A percentile compares a stretch with the other conserved stretches of the same genome.
These are phyloP conservation scores for Leptodactylus fallax DNA, from an alignment of 2,797 vertebrate species.

Conservation along the genomic window DNA sequence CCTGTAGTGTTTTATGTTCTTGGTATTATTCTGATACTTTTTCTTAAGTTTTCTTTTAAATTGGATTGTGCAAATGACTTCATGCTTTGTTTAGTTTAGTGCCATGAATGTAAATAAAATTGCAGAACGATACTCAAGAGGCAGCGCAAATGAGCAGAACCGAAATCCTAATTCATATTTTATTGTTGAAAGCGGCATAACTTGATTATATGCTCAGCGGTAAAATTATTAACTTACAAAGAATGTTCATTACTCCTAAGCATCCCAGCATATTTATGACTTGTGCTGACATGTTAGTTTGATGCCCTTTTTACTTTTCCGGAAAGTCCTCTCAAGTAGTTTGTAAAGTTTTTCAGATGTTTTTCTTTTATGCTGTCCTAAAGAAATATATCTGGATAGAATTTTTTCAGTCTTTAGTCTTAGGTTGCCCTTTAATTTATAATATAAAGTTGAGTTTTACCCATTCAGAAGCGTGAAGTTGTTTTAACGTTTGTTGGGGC, in stretches of 20 bases:
- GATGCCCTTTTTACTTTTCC: neutral
- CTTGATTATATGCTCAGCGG: conserved; percentile 52
- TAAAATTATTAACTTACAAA: conserved; percentile 40
- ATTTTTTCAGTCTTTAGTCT: too few relatives aligned
- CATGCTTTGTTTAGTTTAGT: conserved; percentile 62
- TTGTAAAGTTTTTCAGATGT: too few relatives aligned
- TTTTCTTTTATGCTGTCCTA: too few relatives aligned
- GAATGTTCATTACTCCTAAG: conserved; percentile 27
- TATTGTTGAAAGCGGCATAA: conserved; percentile 40
- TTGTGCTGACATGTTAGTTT: neutral
- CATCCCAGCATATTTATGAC: neutral
- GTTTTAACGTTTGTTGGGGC: too few relatives aligned
- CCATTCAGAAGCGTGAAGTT: too few relatives aligned
- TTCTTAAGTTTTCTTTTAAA: conserved; percentile 36
- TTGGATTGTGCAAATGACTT: conserved; percentile 45
- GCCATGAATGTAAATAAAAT: conserved; percentile 49
- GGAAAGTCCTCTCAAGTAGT: neutral
- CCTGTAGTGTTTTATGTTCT: conserved; percentile 17
- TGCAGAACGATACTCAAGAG: conserved; percentile 45
- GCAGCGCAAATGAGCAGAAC: conserved; percentile 36
- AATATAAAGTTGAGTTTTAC: too few relatives aligned
- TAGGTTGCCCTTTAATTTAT: too few relatives aligned
- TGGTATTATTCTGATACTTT: neutral
- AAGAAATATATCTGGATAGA: too few relatives aligned
- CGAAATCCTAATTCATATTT: conserved; percentile 37